phyloP scores from a whole-genome alignment of 1,140 invertebrate genomes.

The Conopomorpha cramerella region DNA sequence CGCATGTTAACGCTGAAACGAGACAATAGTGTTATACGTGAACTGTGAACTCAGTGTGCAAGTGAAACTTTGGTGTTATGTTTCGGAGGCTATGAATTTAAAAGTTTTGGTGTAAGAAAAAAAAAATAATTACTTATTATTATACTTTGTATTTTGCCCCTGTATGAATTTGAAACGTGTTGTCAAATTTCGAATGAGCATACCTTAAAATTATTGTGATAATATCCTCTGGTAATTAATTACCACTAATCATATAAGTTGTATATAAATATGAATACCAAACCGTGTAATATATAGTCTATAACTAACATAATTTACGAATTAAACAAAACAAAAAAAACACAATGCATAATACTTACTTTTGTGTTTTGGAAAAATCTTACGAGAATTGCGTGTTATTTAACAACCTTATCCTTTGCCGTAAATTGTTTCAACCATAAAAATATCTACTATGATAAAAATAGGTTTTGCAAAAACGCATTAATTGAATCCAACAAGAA shows the following conservation, averaged over 20 bases:
- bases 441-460: background rate
- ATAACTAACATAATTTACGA: slow-evolving; percentile 10
- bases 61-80: background rate
- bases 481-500: background rate
- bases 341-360: background rate
- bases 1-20: too few relatives aligned
- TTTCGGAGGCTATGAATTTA: background rate
- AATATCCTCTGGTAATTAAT: slow-evolving; percentile 15
- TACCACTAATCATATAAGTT: slow-evolving; percentile 20
- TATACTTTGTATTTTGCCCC: too few relatives aligned
- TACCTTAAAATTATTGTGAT: slow-evolving; percentile 17
- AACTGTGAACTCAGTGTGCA: background rate
- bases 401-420: slow-evolving; percentile 1
- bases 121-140: background rate
- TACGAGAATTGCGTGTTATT: slow-evolving; percentile 16
- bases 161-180: background rate
- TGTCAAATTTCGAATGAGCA: slow-evolving; percentile 1
- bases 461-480: background rate
- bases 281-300: too few relatives aligned
- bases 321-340: background rate
- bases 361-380: slow-evolving; percentile 7
- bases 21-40: too few relatives aligned
- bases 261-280: slow-evolving; percentile 26
- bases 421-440: too few relatives aligned
- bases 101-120: background rate